Evolutionary conservation across 1,140 invertebrate genomes (phyloP).

Genomic region (Drosophila bifasciata): DNA sequence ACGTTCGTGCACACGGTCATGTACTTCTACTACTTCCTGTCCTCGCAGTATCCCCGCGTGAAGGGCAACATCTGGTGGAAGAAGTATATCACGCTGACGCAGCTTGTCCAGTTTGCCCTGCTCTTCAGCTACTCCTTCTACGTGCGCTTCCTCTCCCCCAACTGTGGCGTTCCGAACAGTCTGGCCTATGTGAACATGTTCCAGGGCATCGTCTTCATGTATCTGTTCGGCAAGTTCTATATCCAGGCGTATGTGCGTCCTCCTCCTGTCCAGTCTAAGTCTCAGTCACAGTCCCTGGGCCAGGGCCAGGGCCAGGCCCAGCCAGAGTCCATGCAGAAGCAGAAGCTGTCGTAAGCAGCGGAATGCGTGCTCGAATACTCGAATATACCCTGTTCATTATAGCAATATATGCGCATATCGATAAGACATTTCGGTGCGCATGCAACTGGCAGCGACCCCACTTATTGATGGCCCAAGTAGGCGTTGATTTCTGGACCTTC

Average conservation of each 20-base stretch:
- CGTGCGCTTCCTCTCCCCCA: constrained; percentile 87
- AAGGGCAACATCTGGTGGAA: constrained; percentile 93
- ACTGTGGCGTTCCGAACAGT: constrained; percentile 89
- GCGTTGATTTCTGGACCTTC: no score
- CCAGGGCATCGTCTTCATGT: constrained; percentile 89
- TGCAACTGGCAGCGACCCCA: no score
- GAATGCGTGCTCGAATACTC: no score
- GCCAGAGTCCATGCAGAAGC: no score
- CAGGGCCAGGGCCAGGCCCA: no score
- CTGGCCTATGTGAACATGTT: constrained; percentile 85
- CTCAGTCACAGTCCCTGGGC: not conserved
- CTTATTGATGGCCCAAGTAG: no score
- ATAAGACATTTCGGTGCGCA: no score
- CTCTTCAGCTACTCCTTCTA: constrained; percentile 87
- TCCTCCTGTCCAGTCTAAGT: not conserved
- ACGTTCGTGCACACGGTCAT: constrained; percentile 91
- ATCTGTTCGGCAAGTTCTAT: constrained; percentile 94
- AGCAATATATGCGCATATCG: no score
- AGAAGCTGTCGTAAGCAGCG: no score
- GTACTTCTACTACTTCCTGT: constrained; percentile 91
- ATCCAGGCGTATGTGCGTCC: constrained; percentile 68
- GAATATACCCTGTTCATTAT: no score
- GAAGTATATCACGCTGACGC: constrained; percentile 91
- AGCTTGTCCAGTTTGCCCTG: constrained; percentile 90
- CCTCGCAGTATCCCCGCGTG: constrained; percentile 87